These are phyloP conservation scores for Andrena chrysosceles DNA, from an alignment of 2,888 invertebrate genomes.

Conservation along the genomic window DNA sequence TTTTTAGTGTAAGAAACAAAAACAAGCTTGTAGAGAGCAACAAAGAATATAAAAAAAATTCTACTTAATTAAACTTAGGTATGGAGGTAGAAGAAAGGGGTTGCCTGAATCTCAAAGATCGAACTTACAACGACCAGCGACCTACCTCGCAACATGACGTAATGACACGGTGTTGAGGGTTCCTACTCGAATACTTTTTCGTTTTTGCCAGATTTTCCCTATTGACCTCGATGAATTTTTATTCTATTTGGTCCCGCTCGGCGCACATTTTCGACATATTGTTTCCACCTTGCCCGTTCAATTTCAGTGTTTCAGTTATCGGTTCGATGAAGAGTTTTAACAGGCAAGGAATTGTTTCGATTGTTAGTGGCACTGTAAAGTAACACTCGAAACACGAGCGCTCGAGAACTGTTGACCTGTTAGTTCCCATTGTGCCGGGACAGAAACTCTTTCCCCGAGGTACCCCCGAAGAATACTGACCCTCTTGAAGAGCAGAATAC, in stretches of 20 bases:
- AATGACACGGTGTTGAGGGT: no score
- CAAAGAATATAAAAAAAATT: no score
- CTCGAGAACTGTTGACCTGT: background rate
- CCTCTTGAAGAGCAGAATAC: background rate
- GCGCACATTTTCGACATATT: background rate
- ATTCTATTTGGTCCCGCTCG: background rate
- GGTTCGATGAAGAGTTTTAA: background rate
- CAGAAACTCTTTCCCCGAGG: slow-evolving; percentile 13
- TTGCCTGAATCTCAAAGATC: no score
- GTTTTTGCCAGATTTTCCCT: background rate
- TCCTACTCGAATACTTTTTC: background rate
- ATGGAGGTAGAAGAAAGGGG: no score
- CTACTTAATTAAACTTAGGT: no score
- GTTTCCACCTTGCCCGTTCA: background rate
- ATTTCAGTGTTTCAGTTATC: background rate
- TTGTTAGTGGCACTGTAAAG: background rate
- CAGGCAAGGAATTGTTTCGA: background rate
- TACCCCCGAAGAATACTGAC: slow-evolving; percentile 12
- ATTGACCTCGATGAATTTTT: background rate
- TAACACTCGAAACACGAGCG: background rate
- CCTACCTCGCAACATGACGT: no score
- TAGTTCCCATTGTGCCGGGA: slow-evolving; percentile 8
- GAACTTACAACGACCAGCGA: no score
- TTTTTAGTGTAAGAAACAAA: no score
- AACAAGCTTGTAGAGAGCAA: no score